Conservation (phyloP, 2,113 vertebrate species). For the Potamarius usumacintae region DNA sequence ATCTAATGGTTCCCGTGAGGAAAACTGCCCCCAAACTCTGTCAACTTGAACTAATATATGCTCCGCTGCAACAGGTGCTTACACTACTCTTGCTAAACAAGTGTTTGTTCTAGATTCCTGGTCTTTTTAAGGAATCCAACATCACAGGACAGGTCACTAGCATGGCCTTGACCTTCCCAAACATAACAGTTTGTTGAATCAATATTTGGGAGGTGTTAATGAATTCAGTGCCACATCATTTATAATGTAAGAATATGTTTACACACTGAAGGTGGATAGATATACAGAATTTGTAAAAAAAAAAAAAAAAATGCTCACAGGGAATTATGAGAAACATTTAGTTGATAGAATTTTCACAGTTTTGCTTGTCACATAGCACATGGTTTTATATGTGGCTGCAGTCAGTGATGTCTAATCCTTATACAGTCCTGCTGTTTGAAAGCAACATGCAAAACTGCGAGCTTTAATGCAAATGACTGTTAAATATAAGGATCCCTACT, state of each 20-base stretch:
- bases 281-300: neutral
- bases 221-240: neutral
- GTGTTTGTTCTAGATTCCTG: neutral
- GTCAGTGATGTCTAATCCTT: neutral
- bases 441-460: conserved; percentile 59
- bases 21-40: neutral
- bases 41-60: neutral
- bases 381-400: neutral
- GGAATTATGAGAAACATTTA: neutral
- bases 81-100: neutral
- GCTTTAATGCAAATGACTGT: conserved; percentile 69
- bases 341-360: neutral
- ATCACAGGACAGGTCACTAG: neutral
- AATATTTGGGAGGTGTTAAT: conserved; percentile 13
- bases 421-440: conserved; percentile 26
- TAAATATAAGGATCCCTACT: conserved; percentile 66
- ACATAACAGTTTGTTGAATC: neutral
- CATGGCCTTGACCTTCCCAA: neutral
- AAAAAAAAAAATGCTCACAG: neutral
- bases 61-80: neutral
- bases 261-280: neutral
- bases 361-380: neutral
- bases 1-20: neutral
- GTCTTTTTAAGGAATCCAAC: neutral
- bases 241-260: neutral